A percentile compares a stretch with the other conserved stretches of the same genome.
These are phyloP conservation scores for Microcebus lehilahytsara DNA, from an alignment of 2,113 vertebrate species.

Conservation along the genomic window DNA sequence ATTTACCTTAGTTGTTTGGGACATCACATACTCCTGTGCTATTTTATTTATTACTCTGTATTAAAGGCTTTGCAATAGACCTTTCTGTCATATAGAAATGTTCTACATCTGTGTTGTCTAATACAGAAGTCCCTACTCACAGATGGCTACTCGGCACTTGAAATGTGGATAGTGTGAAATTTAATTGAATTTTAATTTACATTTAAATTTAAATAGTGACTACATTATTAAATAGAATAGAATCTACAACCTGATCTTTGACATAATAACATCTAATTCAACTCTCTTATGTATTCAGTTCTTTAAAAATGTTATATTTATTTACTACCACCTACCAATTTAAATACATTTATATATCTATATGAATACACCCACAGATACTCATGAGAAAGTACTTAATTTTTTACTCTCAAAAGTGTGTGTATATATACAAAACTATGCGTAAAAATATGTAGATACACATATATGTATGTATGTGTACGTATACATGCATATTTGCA, in stretches of 20 bases:
- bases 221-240: background rate
- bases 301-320: background rate
- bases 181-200: background rate
- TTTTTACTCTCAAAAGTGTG: background rate
- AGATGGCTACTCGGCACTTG: background rate
- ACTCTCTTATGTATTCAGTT: background rate
- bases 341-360: background rate
- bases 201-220: background rate
- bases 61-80: background rate
- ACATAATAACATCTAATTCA: background rate
- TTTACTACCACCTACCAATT: background rate
- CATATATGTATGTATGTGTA: background rate
- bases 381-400: background rate
- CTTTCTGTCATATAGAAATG: background rate
- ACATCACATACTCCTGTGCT: background rate
- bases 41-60: background rate
- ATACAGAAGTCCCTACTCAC: background rate
- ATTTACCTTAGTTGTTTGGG: background rate
- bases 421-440: background rate
- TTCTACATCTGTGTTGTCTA: background rate
- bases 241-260: background rate
- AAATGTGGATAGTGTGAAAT: background rate
- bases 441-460: background rate
- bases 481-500: background rate
- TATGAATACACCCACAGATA: background rate